Evolutionary conservation across 1,140 invertebrate genomes (phyloP).

Genomic region (Theocolax elegans): DNA sequence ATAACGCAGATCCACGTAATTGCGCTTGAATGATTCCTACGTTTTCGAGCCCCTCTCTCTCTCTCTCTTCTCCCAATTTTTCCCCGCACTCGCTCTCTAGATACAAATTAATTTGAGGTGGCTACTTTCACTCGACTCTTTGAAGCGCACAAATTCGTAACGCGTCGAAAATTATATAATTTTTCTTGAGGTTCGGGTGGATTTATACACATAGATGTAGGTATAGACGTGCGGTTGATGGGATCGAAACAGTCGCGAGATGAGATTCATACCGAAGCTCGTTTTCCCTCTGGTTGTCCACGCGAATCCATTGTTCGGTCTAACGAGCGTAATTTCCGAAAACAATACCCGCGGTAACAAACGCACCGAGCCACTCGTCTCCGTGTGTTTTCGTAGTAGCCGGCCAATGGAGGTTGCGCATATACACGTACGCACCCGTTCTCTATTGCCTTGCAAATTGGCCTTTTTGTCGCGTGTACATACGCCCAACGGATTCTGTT

Average conservation of each 20-base stretch:
- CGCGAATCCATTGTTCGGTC: slow-evolving; percentile 47
- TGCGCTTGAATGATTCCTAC: not conserved
- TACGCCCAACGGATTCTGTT: not conserved
- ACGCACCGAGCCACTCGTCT: not conserved
- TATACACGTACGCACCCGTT: not conserved
- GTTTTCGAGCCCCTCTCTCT: not conserved
- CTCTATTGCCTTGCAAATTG: slow-evolving; percentile 22
- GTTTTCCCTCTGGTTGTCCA: slow-evolving; percentile 29
- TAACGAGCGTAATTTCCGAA: slow-evolving; percentile 50
- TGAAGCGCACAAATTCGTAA: no score
- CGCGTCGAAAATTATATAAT: no score
- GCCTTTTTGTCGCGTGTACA: slow-evolving; percentile 20
- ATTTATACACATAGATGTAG: no score
- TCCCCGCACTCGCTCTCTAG: not conserved
- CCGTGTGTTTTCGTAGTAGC: slow-evolving; percentile 21
- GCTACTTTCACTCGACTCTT: no score
- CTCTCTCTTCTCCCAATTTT: not conserved
- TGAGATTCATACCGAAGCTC: slow-evolving; percentile 31
- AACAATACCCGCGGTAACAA: slow-evolving; percentile 45
- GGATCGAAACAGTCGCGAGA: slow-evolving; percentile 47
- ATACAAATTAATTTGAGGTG: no score
- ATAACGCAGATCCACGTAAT: slow-evolving; percentile 27
- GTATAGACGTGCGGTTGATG: no score
- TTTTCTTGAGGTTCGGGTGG: no score
- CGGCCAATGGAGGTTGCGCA: no score